These are phyloP conservation scores for Perccottus glenii DNA, from an alignment of 2,113 vertebrate species.

Conservation along the genomic window DNA sequence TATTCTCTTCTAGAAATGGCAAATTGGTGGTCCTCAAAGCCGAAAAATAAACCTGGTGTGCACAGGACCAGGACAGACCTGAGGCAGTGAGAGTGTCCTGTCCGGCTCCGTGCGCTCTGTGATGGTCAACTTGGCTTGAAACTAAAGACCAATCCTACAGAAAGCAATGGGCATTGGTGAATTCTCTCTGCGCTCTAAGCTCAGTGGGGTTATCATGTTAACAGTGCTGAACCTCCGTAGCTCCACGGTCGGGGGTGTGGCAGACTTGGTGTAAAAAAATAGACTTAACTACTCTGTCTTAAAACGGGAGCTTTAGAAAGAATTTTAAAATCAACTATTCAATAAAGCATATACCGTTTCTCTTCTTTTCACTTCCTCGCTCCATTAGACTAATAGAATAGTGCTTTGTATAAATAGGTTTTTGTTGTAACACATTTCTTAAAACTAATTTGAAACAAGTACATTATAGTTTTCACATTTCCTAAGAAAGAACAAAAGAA, in stretches of 20 bases:
- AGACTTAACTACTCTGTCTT: conserved; percentile 73
- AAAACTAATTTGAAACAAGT: conserved; percentile 79
- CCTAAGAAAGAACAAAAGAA: conserved; percentile 61
- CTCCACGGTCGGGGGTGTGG: conserved; percentile 52
- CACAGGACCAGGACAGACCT: conserved; percentile 56
- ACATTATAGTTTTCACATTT: conserved; percentile 72
- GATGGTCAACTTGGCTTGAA: background rate
- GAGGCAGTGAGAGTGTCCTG: conserved; percentile 64
- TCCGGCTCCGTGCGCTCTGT: conserved; percentile 42
- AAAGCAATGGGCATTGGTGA: conserved; percentile 16
- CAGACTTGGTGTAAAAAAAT: conserved; percentile 80
- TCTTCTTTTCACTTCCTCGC: conserved; percentile 12
- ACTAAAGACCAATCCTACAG: conserved; percentile 1
- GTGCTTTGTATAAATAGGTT: conserved; percentile 78
- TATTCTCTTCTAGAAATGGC: too few species aligned
- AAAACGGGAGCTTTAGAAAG: conserved; percentile 73
- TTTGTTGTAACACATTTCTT: conserved; percentile 76
- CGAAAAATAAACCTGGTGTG: conserved; percentile 9
- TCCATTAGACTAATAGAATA: conserved; percentile 56
- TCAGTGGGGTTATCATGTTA: conserved; percentile 46
- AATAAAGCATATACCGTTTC: conserved; percentile 67
- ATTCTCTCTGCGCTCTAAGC: conserved; percentile 39
- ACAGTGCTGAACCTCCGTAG: conserved; percentile 59
- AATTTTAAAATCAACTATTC: conserved; percentile 65
- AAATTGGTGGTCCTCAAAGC: conserved; percentile 1